Base-by-base conservation (phyloP, 2,113 vertebrate species). In the Leptobrachium leishanense region DNA sequence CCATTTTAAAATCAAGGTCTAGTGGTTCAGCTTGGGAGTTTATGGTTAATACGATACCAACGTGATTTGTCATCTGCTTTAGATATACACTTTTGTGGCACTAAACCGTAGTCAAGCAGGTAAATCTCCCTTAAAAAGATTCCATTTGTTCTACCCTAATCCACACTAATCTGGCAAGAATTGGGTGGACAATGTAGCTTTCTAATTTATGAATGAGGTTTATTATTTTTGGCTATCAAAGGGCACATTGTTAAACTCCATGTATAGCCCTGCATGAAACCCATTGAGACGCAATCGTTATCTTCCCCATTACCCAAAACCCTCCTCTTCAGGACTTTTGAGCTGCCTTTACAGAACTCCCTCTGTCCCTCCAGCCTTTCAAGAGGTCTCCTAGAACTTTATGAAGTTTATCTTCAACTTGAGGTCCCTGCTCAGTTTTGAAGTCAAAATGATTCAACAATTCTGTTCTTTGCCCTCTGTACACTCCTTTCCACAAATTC, bases 91-190 rank as follows among this genome's bases (percentile, higher is more conserved):
- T 74, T 46, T 64, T 72, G 76, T 72, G 57, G 76, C 42, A 42
- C 72, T 68, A 53, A 53, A 70, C 43, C 73, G 63, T 57, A 79
- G 70, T 73, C 77, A 67, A 59, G 63, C 70, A 79, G 73, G 67
- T 67, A 73, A 79, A 79, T 79, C 77, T 69, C 70, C 57, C 54
- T 46, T 72, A 39, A 79, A 62, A 69, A 79, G n/a, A 40, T 62
- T 73, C 70, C 70, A 79, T 74, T 79, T 79, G 70, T 79, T 79
- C 50, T 71, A 44, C 77, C 63, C 70, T 79, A 79, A 79, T 79
- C 77, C 77, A 55, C 39, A 54, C 70, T 78, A 79, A 79, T 71
- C 77, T 44, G 69, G 62, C 64, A 43, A 43, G 69, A 73, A 68
- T 44, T 67, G 40, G 54, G 55, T 70, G 70, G 77, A 79, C 72